A percentile compares a stretch with the other conserved stretches of the same genome.
Conservation (phyloP, 2,888 invertebrate genomes). For the Globia sparganii region DNA sequence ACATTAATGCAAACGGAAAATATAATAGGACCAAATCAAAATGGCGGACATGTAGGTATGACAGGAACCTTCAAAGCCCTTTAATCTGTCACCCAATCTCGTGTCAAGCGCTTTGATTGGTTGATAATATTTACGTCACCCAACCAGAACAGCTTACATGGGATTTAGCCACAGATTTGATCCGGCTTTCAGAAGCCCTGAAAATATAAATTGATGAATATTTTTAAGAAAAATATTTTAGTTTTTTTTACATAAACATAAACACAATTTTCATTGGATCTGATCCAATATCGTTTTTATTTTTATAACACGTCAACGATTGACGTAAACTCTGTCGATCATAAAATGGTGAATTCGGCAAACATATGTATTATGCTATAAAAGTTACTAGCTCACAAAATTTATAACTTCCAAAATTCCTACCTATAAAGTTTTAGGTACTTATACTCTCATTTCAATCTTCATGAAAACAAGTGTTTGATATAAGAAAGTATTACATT, state of each 20-base stretch:
- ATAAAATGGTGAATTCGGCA: conserved; percentile 25
- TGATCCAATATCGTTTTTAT: conserved; percentile 19
- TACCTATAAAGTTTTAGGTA: conserved; percentile 12
- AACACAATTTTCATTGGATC: conserved; percentile 21
- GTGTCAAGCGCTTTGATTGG: conserved; percentile 10
- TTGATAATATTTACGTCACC: conserved; percentile 16
- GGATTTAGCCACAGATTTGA: conserved; percentile 10
- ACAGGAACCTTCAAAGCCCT: not conserved
- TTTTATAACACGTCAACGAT: conserved; percentile 13
- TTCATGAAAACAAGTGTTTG: conserved; percentile 12
- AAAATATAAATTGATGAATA: conserved; percentile 10
- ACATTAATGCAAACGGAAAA: not conserved
- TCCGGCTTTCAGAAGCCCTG: not conserved
- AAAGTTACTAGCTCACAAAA: conserved; percentile 34
- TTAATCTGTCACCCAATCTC: not conserved
- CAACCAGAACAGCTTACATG: conserved; percentile 19
- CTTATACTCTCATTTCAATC: conserved; percentile 15
- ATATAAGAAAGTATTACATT: conserved; percentile 1
- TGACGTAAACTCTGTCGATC: conserved; percentile 3
- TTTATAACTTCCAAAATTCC: conserved; percentile 33
- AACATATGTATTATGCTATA: conserved; percentile 30
- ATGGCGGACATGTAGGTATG: not conserved
- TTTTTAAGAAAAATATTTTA: not conserved
- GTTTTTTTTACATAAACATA: conserved; percentile 6
- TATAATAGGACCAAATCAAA: not conserved